Evolutionary conservation across 2,888 invertebrate genomes (phyloP).

Genomic region (Euclidia mi): DNA sequence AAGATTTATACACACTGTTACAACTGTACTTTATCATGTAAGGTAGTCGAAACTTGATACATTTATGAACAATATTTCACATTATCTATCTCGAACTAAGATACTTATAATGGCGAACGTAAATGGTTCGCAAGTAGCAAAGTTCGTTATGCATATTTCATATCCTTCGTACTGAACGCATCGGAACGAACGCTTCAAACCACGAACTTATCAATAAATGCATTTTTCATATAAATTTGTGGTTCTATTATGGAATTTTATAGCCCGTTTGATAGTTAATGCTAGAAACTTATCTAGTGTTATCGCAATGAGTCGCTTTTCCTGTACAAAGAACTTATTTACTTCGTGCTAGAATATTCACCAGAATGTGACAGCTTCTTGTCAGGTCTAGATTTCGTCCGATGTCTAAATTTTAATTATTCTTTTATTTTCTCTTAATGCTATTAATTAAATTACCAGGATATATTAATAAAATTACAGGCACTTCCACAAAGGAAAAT

Average conservation of each 20-base stretch:
- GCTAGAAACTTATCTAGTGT: background rate
- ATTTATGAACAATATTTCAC: too few relatives aligned
- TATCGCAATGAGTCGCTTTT: background rate
- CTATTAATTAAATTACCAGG: too few relatives aligned
- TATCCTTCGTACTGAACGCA: constrained; percentile 20
- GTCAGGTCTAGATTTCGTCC: background rate
- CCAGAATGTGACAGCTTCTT: too few relatives aligned
- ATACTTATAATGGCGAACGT: constrained; percentile 48
- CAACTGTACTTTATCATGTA: too few relatives aligned
- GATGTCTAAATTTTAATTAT: too few relatives aligned
- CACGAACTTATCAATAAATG: constrained; percentile 44
- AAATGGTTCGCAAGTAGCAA: constrained; percentile 40
- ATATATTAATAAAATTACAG: too few relatives aligned
- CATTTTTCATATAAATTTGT: constrained; percentile 44
- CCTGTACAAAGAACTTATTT: too few relatives aligned
- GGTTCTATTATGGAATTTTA: constrained; percentile 30
- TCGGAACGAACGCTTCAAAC: constrained; percentile 26
- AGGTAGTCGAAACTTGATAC: too few relatives aligned
- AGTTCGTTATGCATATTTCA: constrained; percentile 51
- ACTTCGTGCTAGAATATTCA: too few relatives aligned
- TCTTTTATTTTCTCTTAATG: too few relatives aligned
- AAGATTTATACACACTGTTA: too few relatives aligned
- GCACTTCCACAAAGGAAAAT: too few relatives aligned
- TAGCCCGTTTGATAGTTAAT: constrained; percentile 20
- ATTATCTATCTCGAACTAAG: background rate